Percentiles rank a stretch among this genome's conserved stretches.
These are phyloP conservation scores for Chaetops frenatus DNA, from an alignment of 2,113 vertebrate species.

Conservation along the genomic window DNA sequence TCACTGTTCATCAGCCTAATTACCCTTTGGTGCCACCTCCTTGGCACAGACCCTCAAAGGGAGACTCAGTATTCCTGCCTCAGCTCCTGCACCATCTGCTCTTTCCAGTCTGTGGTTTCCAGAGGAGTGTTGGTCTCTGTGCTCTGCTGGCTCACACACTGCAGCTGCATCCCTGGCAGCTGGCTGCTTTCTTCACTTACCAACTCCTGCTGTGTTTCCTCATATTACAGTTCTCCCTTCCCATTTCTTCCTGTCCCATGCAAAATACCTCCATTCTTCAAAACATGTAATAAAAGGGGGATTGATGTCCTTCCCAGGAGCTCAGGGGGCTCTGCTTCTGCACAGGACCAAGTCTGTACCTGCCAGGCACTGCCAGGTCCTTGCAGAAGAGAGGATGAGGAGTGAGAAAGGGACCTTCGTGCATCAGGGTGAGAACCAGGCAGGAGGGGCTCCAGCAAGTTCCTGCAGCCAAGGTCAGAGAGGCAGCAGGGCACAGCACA, in stretches of 20 bases:
- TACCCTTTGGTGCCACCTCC: not conserved
- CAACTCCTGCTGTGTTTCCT: not conserved
- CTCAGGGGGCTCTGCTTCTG: not conserved
- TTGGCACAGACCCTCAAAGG: not conserved
- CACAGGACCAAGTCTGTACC: too few species aligned
- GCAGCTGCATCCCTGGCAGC: not conserved
- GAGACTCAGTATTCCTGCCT: not conserved
- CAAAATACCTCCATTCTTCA: not conserved
- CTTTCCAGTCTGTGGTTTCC: not conserved
- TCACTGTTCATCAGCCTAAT: not conserved
- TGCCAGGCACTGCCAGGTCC: not conserved
- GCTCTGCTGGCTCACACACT: not conserved
- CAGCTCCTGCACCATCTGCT: slow-evolving; percentile 11
- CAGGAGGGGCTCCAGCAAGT: not conserved
- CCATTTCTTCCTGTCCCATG: not conserved
- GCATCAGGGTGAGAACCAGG: not conserved
- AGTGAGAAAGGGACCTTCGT: not conserved
- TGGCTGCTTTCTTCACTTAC: not conserved
- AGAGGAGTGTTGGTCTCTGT: not conserved
- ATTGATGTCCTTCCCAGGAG: not conserved
- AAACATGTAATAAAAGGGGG: accelerated
- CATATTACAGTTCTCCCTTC: not conserved
- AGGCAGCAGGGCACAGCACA: not conserved
- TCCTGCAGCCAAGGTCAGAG: accelerated
- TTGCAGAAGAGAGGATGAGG: not conserved